These are phyloP conservation scores for Carcina quercana DNA, from an alignment of 2,888 invertebrate species.

Conservation along the genomic window DNA sequence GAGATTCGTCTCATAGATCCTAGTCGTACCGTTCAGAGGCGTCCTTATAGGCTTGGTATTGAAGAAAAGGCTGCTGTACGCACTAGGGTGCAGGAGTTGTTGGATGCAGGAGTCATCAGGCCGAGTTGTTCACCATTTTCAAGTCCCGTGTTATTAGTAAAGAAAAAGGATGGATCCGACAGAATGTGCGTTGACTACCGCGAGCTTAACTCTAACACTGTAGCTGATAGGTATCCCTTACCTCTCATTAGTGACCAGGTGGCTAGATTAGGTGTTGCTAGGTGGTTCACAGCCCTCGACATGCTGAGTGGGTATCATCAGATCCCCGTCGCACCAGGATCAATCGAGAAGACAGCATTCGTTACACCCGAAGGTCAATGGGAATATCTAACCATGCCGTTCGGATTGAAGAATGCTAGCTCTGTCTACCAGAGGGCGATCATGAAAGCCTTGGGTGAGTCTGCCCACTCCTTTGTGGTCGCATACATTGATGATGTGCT, in stretches of 20 bases:
- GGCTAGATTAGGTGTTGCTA: conserved; percentile 5
- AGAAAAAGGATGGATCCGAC: conserved; percentile 14
- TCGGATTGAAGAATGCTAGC: conserved; percentile 13
- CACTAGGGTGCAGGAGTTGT: neutral
- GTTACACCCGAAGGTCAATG: conserved; percentile 12
- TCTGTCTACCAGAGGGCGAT: conserved; percentile 15
- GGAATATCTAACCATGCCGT: conserved; percentile 15
- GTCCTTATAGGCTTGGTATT: conserved; percentile 8
- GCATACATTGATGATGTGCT: conserved; percentile 7
- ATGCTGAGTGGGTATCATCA: conserved; percentile 13
- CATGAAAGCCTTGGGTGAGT: conserved; percentile 10
- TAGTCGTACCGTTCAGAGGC: conserved; percentile 11
- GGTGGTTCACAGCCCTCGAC: conserved; percentile 11
- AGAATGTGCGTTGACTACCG: no score
- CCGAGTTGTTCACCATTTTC: conserved; percentile 10
- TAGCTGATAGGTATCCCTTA: conserved; percentile 19
- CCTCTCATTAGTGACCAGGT: conserved; percentile 13
- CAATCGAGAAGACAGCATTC: conserved; percentile 14
- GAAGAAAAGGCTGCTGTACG: conserved; percentile 5
- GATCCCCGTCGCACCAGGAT: conserved; percentile 7
- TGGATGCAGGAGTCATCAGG: neutral
- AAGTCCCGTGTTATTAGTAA: conserved; percentile 13
- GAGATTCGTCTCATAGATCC: conserved; percentile 8
- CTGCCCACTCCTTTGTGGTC: conserved; percentile 2
- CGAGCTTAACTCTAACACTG: conserved; percentile 16